Conservation (phyloP, 2,113 vertebrate species). For the Muscicapa adusta region DNA sequence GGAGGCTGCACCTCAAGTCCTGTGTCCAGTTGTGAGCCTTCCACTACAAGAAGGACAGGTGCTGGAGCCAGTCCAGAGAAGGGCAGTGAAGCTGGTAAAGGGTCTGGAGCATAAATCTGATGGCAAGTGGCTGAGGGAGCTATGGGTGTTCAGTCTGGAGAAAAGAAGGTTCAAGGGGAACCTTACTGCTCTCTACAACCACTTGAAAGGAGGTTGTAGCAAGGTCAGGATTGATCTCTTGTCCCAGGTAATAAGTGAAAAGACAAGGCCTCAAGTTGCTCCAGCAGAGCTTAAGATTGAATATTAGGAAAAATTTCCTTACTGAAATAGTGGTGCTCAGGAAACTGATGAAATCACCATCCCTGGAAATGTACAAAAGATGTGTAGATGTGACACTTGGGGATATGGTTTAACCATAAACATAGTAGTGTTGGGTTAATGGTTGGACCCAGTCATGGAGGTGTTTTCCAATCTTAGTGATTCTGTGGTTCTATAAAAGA, state of each 20-base stretch:
- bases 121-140: neutral
- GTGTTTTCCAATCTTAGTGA: neutral
- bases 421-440: neutral
- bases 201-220: neutral
- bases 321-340: neutral
- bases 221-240: neutral
- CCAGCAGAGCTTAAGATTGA: neutral
- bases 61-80: neutral
- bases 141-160: neutral
- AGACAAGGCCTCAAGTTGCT: neutral
- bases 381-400: neutral
- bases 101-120: neutral
- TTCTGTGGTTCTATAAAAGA: neutral
- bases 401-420: neutral
- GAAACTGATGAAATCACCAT: neutral
- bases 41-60: neutral
- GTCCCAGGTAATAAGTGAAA: neutral
- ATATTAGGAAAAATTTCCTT: neutral
- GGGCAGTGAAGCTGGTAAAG: neutral
- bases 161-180: neutral
- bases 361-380: neutral
- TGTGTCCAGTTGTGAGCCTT: neutral
- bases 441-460: neutral
- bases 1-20: fast-evolving
- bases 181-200: neutral